Evolutionary conservation across 2,797 vertebrate species (phyloP), one percentile per base, ranked within the genome.

Genomic region (Semotilus atromaculatus): DNA sequence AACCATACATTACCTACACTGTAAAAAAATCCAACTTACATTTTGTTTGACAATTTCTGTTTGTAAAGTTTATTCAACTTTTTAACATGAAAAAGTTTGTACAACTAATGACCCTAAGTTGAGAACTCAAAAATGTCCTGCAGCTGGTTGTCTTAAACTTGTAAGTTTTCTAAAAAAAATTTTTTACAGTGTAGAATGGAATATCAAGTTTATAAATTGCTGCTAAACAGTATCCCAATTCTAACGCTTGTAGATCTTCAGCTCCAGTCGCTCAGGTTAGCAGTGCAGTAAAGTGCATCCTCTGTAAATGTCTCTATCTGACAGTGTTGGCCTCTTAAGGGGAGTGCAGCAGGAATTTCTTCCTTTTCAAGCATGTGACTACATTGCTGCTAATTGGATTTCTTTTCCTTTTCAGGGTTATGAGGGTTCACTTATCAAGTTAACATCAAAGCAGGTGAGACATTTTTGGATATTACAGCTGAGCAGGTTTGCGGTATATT

Each of bases 341-440:
- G 82, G 51, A 74, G 83, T 82, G 81, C 53, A 81, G 26, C 88
- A 86, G 73, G 81, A 1, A 74, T 92, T 94, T 87, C 91, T 89
- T 92, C 90, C 82, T 90, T 88, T 91, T 86, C 68, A 80, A 92
- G 87, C 93, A 93, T 94, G 93, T 93, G 92, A 95, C 91, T 91
- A 83, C 87, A 85, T 81, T 84, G 78, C 91, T 89, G 91, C 91
- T 95, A 95, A 95, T 94, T 94, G 92, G 91, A 92, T 92, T 90
- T 94, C 91, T 90, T 94, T 94, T 92, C 90, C 92, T 94, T 92
- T 86, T 83, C 95, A 99, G 98, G 98, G 98, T 91, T 99, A 99
- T 94, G 98, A 99, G 96, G 98, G 98, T 89, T 99, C 98, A 92
- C 94, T 99, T 94, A 99, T 99, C 96, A 99, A 99, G 94, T 96